A percentile compares a stretch with the other conserved stretches of the same genome.
Conservation (phyloP, 1,140 invertebrate genomes). For the Drosophila trapezifrons region DNA sequence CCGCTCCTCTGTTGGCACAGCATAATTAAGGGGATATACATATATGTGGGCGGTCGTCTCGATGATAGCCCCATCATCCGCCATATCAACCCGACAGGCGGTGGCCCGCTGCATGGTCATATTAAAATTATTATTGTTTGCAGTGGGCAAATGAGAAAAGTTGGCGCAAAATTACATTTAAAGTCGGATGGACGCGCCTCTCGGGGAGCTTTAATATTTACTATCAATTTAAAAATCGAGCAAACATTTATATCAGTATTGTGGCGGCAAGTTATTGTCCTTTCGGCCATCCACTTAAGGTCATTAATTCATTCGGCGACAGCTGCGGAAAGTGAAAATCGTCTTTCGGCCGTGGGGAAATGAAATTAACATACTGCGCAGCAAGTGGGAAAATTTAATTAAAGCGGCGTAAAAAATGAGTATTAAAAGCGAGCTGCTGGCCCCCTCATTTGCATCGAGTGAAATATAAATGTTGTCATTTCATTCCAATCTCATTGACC, state of each 20-base stretch:
- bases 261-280: conserved; percentile 51
- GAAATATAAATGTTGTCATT: conserved; percentile 32
- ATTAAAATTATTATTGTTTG: conserved; percentile 73
- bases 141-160: conserved; percentile 67
- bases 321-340: conserved; percentile 42
- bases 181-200: conserved; percentile 10
- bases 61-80: conserved; percentile 47
- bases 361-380: conserved; percentile 51
- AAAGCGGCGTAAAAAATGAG: conserved; percentile 40
- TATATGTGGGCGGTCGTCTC: conserved; percentile 58
- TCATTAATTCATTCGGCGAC: conserved; percentile 53
- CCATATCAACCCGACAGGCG: conserved; percentile 31
- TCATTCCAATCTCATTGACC: conserved; percentile 37
- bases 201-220: conserved; percentile 53
- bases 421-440: conserved; percentile 21
- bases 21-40: conserved; percentile 79
- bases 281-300: conserved; percentile 40
- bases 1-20: conserved; percentile 23
- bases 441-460: conserved; percentile 31
- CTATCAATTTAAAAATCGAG: conserved; percentile 48
- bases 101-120: conserved; percentile 53
- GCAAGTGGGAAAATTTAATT: conserved; percentile 53
- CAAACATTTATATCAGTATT: conserved; percentile 45
- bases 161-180: conserved; percentile 64
- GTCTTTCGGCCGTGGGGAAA: conserved; percentile 26